Evolutionary conservation across 2,888 invertebrate genomes (phyloP), one percentile per base, ranked within the genome.

Genomic region (Leucophenga montana): DNA sequence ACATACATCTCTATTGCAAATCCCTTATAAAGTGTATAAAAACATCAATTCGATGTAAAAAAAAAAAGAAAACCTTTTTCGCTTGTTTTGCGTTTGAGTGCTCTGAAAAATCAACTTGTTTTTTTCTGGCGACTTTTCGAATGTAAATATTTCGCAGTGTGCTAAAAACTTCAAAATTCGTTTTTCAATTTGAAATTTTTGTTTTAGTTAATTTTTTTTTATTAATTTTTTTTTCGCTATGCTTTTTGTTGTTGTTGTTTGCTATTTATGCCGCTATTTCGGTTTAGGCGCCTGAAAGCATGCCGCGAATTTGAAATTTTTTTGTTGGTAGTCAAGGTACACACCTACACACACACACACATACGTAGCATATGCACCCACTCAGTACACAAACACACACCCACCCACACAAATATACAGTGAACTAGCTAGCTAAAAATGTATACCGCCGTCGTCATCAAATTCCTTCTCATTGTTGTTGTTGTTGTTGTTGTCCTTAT

Each of bases 381-480:
- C 39, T 44, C 16, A 77, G 67, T 57, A 27, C 61, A 66, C 65
- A 67, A 54, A 62, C 68, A 44, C 61, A 71, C 59, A 67, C 57
- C 53, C 54, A 44, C 61, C 70, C 56, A 67, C 57, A 56, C 59
- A 33, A 1, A 20, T 9, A 22, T 20, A 31, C n/a, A 68, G 53
- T 54, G 57, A 33, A 39, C 39, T 39, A 39, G 9, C 4, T 16
- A 31, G 33, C 20, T 64, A 71, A 71, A 61, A 72, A 73, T 83
- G 85, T 75, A 82, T 75, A 84, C 84, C 82, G 84, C 82, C 77
- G 82, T 79, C 80, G 82, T 84, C 75, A 82, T 85, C 85, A 39
- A 39, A 39, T 3, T 39, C 8, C 39, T 31, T 54, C 20, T 22
- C 33, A n/a, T 59, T 76, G 4, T 27, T 27, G 27, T 27, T 27